A percentile compares a stretch with the other conserved stretches of the same genome.
phyloP scores from a whole-genome alignment of 2,797 vertebrate species.

The Ctenopoma kingsleyae region DNA sequence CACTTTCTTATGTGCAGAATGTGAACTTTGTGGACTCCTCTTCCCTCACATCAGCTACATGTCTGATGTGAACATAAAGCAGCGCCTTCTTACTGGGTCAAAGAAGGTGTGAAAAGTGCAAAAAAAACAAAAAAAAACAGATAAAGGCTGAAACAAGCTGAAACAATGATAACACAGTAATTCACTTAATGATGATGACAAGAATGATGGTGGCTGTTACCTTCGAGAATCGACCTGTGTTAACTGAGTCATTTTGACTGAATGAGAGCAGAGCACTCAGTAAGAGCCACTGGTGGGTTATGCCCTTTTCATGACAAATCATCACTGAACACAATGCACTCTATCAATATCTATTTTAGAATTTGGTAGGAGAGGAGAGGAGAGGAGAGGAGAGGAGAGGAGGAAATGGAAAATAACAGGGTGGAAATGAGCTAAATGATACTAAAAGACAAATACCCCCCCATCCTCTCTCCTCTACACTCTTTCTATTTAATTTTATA shows the following conservation, averaged over 20 bases:
- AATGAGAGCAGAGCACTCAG: constrained; percentile 38
- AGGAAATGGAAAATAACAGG: constrained; percentile 16
- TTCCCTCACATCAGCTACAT: constrained; percentile 4
- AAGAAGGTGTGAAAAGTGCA: constrained; percentile 7
- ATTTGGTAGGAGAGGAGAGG: neutral
- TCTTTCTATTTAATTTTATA: constrained; percentile 6
- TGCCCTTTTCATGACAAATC: constrained; percentile 33
- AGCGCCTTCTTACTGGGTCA: neutral
- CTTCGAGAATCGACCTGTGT: constrained; percentile 45
- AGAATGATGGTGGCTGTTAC: constrained; percentile 15
- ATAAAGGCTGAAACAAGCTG: constrained; percentile 20
- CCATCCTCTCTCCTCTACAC: constrained; percentile 7
- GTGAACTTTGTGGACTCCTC: constrained; percentile 17
- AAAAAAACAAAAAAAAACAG: neutral
- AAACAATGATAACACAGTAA: constrained; percentile 10
- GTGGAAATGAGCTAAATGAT: constrained; percentile 23
- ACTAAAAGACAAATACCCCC: constrained; percentile 14
- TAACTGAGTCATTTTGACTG: constrained; percentile 46
- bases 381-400: constrained; percentile 14
- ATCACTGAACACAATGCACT: constrained; percentile 29
- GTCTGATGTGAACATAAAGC: constrained; percentile 4
- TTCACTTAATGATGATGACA: constrained; percentile 19
- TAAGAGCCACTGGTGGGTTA: constrained; percentile 35
- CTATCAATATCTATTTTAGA: constrained; percentile 37
- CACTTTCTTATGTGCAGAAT: neutral